phyloP scores from a whole-genome alignment of 2,888 invertebrate species.

The Phortica magna region DNA sequence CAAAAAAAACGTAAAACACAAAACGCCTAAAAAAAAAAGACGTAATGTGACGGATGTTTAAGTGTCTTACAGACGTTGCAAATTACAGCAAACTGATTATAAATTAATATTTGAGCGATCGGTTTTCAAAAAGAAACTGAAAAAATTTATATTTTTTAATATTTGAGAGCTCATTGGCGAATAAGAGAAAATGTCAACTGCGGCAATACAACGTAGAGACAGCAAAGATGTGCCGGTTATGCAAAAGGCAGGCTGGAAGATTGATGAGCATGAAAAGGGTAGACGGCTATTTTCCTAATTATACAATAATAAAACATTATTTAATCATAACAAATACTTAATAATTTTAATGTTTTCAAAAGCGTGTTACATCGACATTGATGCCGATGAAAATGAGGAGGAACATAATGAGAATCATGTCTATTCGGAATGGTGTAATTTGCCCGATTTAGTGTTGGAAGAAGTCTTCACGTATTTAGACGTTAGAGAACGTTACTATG shows the following conservation, averaged over 20 bases:
- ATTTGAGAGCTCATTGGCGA: too few relatives aligned
- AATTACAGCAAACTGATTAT: not conserved
- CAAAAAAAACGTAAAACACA: not conserved
- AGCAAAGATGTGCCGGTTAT: conserved; percentile 52
- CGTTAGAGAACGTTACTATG: conserved; percentile 85
- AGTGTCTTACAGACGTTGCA: not conserved
- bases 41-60: not conserved
- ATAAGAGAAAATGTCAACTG: conserved; percentile 12
- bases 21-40: not conserved
- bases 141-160: too few relatives aligned
- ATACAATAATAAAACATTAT: not conserved
- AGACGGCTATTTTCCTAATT: not conserved
- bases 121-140: conserved; percentile 28
- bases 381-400: conserved; percentile 74
- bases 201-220: conserved; percentile 12
- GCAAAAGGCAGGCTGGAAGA: conserved; percentile 75
- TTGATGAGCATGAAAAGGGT: conserved; percentile 74
- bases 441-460: conserved; percentile 87
- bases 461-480: conserved; percentile 84
- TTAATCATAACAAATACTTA: not conserved
- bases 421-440: conserved; percentile 81
- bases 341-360: conserved; percentile 9
- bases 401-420: conserved; percentile 76
- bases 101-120: conserved; percentile 7
- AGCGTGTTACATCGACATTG: conserved; percentile 80